These are phyloP conservation scores for Anoncus sp. DNA, from an alignment of 2,888 invertebrate species.

Conservation along the genomic window DNA sequence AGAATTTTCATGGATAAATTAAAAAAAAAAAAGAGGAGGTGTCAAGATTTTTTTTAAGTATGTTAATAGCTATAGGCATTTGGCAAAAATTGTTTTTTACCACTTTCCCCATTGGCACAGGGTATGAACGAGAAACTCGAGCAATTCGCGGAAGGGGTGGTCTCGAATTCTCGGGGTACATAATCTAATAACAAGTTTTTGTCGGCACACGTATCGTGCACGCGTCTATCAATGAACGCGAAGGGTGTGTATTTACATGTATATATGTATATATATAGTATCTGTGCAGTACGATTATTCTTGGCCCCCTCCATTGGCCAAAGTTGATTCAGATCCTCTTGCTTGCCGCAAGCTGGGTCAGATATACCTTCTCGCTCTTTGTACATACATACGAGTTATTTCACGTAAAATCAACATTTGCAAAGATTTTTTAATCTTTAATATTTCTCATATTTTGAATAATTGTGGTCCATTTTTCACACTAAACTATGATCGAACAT, in stretches of 20 bases:
- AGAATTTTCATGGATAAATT: background rate
- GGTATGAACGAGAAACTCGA: conserved; percentile 25
- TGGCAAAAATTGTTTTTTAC: conserved; percentile 4
- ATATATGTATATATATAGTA: background rate
- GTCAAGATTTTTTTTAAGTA: background rate
- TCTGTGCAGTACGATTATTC: conserved; percentile 35
- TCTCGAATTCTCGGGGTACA: conserved; percentile 70
- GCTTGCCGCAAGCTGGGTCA: conserved; percentile 45
- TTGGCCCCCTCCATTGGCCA: conserved; percentile 36
- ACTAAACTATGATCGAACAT: too few relatives aligned
- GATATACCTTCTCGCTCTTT: conserved; percentile 13
- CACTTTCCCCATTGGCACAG: background rate
- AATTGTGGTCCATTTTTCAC: too few relatives aligned
- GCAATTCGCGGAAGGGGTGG: conserved; percentile 32
- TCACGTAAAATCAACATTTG: background rate
- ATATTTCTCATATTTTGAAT: background rate
- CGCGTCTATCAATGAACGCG: conserved; percentile 74
- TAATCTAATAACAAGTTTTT: conserved; percentile 83
- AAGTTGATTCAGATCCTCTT: conserved; percentile 49
- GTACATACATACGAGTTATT: background rate
- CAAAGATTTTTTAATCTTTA: background rate
- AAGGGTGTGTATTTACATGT: conserved; percentile 68
- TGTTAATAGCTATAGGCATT: background rate
- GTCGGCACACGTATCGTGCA: conserved; percentile 77
- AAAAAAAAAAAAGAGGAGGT: background rate